Evolutionary conservation across 2,888 invertebrate species (phyloP).

Genomic region (Synergus itoensis): DNA sequence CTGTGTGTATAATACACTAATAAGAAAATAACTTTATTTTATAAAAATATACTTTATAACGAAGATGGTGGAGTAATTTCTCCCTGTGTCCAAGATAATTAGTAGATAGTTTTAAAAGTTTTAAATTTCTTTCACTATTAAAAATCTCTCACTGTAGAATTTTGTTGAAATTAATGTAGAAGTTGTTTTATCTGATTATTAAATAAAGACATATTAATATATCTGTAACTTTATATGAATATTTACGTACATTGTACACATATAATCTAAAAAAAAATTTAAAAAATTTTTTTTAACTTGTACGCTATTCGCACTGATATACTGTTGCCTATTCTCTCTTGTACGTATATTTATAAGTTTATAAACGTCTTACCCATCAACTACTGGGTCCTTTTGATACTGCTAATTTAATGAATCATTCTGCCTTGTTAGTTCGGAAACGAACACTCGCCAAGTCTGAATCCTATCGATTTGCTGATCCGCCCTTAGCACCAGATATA

Average conservation of each 20-base stretch:
- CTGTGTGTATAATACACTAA: no score
- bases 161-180: no score
- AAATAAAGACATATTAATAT: no score
- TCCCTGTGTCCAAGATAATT: neutral
- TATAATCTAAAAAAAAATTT: no score
- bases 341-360: neutral
- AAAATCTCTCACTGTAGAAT: no score
- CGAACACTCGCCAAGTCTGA: slow-evolving; percentile 2
- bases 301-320: neutral
- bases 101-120: neutral
- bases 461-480: neutral
- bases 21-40: no score
- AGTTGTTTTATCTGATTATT: no score
- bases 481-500: neutral
- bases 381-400: neutral
- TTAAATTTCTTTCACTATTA: neutral
- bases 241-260: no score
- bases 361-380: neutral
- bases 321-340: neutral
- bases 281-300: no score
- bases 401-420: neutral
- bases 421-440: neutral
- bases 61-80: no score
- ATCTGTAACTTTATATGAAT: no score
- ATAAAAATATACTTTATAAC: no score